These are phyloP conservation scores for Oreortyx pictus DNA, from an alignment of 2,797 vertebrate species.

Conservation along the genomic window DNA sequence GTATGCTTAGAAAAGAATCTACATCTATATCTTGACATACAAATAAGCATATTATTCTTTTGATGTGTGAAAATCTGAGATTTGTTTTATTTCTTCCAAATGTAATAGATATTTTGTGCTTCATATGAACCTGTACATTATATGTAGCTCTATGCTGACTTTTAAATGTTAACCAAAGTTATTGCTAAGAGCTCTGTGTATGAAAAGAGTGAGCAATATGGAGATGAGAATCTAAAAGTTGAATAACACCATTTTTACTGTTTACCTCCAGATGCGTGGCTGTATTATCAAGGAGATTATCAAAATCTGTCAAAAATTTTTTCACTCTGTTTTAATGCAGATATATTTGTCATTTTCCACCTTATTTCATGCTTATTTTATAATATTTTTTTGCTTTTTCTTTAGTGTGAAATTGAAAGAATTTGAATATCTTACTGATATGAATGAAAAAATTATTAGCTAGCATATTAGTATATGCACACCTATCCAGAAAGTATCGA, in stretches of 20 bases:
- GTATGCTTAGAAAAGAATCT: background rate
- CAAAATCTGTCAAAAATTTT: background rate
- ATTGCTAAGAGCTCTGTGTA: background rate
- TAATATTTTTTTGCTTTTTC: accelerated
- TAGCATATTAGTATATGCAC: background rate
- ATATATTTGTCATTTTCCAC: background rate
- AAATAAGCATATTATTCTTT: background rate
- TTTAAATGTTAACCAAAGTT: background rate
- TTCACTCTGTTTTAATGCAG: background rate
- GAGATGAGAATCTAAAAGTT: background rate
- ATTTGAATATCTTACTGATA: background rate
- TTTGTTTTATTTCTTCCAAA: accelerated
- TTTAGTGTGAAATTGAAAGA: background rate
- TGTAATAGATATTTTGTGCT: background rate
- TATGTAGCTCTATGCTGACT: background rate
- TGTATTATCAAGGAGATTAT: background rate
- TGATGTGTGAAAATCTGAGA: background rate
- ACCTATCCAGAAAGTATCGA: background rate
- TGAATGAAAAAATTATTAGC: background rate
- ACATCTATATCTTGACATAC: background rate
- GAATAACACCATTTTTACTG: background rate
- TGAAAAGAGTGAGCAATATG: background rate
- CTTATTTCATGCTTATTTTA: background rate
- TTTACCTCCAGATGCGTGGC: background rate
- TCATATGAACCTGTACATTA: background rate